phyloP scores from a whole-genome alignment of 2,888 invertebrate species.

The Eupeodes luniger region DNA sequence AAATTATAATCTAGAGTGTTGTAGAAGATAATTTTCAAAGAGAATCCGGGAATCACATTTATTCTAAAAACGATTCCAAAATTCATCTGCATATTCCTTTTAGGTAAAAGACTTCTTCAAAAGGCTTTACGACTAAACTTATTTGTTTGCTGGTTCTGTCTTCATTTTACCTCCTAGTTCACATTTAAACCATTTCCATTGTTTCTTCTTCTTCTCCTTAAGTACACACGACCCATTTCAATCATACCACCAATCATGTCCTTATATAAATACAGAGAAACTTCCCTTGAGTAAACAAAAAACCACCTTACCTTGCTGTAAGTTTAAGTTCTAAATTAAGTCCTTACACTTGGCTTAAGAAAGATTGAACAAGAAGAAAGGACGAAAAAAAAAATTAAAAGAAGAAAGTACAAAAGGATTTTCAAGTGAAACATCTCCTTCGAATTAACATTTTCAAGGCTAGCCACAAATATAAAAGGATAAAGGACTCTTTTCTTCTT shows the following conservation, averaged over 20 bases:
- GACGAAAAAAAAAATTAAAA: too few relatives aligned
- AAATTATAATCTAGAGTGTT: too few relatives aligned
- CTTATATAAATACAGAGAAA: slow-evolving; percentile 21
- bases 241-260: slow-evolving; percentile 30
- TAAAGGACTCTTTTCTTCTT: slow-evolving; percentile 29
- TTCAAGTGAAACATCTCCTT: slow-evolving; percentile 29
- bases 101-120: too few relatives aligned
- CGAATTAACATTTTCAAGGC: slow-evolving; percentile 71
- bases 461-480: slow-evolving; percentile 66
- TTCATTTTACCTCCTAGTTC: background rate
- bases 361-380: slow-evolving; percentile 23
- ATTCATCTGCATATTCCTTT: too few relatives aligned
- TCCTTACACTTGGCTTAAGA: slow-evolving; percentile 49
- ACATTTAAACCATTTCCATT: background rate
- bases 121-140: too few relatives aligned
- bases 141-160: too few relatives aligned
- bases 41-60: too few relatives aligned
- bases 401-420: slow-evolving; percentile 24
- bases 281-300: background rate
- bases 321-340: slow-evolving; percentile 34
- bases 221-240: slow-evolving; percentile 47
- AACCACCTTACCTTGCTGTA: slow-evolving; percentile 22
- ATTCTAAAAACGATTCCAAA: too few relatives aligned
- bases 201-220: background rate
- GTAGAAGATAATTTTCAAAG: too few relatives aligned